These are phyloP conservation scores for Seriola dumerili DNA, from an alignment of 2,113 vertebrate genomes.

Conservation along the genomic window DNA sequence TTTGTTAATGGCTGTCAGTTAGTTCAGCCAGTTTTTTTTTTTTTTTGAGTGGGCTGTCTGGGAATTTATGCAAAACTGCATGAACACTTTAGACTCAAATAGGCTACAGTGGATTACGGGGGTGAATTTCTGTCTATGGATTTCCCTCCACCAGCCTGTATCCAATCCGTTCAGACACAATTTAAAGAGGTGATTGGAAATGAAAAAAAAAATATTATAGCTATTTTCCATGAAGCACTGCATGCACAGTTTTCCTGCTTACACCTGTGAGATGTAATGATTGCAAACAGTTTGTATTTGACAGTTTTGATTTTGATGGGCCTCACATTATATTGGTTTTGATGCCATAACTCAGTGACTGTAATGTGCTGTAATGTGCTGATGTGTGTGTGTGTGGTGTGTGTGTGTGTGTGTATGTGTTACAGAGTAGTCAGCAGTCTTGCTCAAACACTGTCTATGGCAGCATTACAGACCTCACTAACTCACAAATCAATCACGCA, in stretches of 20 bases:
- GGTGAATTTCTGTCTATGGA: conserved; percentile 41
- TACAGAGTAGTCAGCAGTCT: conserved; percentile 72
- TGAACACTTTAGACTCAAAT: conserved; percentile 49
- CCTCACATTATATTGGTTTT: conserved; percentile 35
- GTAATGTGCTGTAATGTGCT: conserved; percentile 60
- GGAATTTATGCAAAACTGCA: conserved; percentile 54
- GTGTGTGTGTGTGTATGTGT: conserved; percentile 36
- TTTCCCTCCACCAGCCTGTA: conserved; percentile 32
- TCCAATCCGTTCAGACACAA: conserved; percentile 32
- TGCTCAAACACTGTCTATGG: conserved; percentile 61
- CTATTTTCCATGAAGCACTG: conserved; percentile 1
- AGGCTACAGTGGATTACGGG: conserved; percentile 56
- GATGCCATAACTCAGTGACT: conserved; percentile 35
- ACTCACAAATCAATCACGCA: conserved; percentile 68
- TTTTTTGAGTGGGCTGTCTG: conserved; percentile 15
- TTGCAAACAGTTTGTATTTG: neutral
- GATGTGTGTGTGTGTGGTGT: conserved; percentile 33
- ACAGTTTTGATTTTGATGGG: conserved; percentile 7
- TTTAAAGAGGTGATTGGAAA: conserved; percentile 11
- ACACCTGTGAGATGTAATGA: conserved; percentile 26
- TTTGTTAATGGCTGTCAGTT: conserved; percentile 48
- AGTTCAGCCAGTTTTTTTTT: conserved; percentile 10
- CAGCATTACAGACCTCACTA: conserved; percentile 59
- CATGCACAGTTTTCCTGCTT: neutral
- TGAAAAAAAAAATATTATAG: neutral